These are phyloP conservation scores for Eumeta japonica DNA, from an alignment of 1,140 invertebrate species.

Conservation along the genomic window DNA sequence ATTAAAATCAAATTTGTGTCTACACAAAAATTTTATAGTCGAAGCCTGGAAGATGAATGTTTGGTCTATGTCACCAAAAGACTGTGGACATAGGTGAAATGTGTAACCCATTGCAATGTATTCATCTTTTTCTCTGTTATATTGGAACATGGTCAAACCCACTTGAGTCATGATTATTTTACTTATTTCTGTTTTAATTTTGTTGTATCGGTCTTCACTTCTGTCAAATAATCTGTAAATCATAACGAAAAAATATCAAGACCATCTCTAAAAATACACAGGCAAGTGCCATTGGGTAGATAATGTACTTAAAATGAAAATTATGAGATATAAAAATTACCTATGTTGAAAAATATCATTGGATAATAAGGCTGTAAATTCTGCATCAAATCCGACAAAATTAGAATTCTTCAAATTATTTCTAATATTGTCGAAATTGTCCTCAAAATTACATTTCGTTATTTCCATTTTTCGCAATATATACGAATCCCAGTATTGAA, in stretches of 20 bases:
- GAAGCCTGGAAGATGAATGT: constrained; percentile 64
- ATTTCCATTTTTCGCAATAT: constrained; percentile 56
- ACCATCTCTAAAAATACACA: too few relatives aligned
- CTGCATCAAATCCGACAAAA: constrained; percentile 67
- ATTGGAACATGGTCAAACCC: constrained; percentile 64
- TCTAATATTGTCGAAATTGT: constrained; percentile 52
- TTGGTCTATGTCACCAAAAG: constrained; percentile 60
- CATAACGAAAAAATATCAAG: too few relatives aligned
- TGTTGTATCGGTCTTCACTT: constrained; percentile 61
- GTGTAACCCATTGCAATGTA: constrained; percentile 64
- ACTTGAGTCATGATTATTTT: constrained; percentile 64
- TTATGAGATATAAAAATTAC: too few relatives aligned
- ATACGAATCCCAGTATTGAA: too few relatives aligned
- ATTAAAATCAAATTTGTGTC: constrained; percentile 72
- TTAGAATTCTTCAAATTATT: constrained; percentile 49
- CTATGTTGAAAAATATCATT: constrained; percentile 53
- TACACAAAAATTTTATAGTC: constrained; percentile 64
- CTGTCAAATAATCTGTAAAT: constrained; percentile 75
- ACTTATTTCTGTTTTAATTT: constrained; percentile 58
- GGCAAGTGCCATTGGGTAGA: too few relatives aligned
- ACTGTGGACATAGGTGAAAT: constrained; percentile 68
- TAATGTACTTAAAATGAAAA: too few relatives aligned
- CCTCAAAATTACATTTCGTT: constrained; percentile 54
- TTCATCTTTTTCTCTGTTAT: constrained; percentile 53
- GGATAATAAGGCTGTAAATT: constrained; percentile 64